Conservation (phyloP, 2,113 vertebrate species). For the Pica pica region DNA sequence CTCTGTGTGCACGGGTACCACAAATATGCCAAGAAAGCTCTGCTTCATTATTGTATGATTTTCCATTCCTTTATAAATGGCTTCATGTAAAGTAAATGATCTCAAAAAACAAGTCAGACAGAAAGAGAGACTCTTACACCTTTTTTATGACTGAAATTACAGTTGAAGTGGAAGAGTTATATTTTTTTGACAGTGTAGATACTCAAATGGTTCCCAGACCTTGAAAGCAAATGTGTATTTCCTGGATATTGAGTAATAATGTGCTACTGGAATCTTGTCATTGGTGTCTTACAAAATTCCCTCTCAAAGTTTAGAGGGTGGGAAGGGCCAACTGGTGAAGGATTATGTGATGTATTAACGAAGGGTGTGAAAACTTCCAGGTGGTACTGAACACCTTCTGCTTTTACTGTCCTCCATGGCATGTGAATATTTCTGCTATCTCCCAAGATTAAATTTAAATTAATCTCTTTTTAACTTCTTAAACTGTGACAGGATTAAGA, state of each 20-base stretch:
- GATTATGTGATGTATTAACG: not conserved
- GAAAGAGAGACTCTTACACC: not conserved
- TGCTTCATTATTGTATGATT: not conserved
- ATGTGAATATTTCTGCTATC: not conserved
- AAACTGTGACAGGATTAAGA: not conserved
- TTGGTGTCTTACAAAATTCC: not conserved
- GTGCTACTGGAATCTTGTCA: not conserved
- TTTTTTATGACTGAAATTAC: not conserved
- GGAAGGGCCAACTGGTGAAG: not conserved
- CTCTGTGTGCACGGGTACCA: not conserved
- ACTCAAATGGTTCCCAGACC: not conserved
- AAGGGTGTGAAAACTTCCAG: not conserved
- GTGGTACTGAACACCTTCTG: not conserved
- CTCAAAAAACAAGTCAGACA: not conserved
- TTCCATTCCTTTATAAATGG: not conserved
- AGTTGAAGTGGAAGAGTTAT: not conserved
- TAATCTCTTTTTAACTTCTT: not conserved
- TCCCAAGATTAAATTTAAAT: constrained; percentile 1
- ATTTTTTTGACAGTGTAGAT: not conserved
- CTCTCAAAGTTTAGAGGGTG: not conserved
- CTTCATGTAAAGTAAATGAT: not conserved
- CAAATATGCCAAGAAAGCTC: not conserved
- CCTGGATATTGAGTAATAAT: not conserved
- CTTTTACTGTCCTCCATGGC: not conserved
- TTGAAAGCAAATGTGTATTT: not conserved